Base-by-base conservation (phyloP, 2,888 invertebrate species). In the Dendrolimus houi region DNA sequence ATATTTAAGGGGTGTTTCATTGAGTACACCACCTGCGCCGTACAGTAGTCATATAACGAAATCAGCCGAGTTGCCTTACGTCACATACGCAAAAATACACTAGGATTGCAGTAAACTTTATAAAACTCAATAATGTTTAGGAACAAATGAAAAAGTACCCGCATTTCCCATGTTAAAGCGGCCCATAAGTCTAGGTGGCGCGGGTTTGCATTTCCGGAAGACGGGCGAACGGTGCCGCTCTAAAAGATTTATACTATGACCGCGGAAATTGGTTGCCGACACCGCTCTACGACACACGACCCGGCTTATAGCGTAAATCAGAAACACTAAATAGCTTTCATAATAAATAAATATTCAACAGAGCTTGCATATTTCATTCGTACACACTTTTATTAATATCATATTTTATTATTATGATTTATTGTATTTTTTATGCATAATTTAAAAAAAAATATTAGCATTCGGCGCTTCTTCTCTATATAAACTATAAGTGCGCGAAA, bases 121-220 rank as follows among this genome's bases (percentile, higher is more conserved):
- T 29, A 29, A 47, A 47, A 47, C 47, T 47, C 47, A 47, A 47
- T 47, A 47, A 47, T 47, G 47, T 12, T 47, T 47, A 47, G 47
- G 47, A 47, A 47, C 47, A 47, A 47, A 54, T 87, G 85, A 87
- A 85, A 87, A 87, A 87, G 77, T 83, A 78, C 78, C 47, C 72
- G 69, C 80, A 86, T 86, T 87, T 87, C 87, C 85, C 80, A 74
- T 76, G 82, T 79, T 81, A 81, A 81, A 85, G 79, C 79, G 80
- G 75, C 69, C 79, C 74, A 85, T 86, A 86, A 84, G 77, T 87
- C 81, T 75, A 58, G 58, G 56, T 57, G 72, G 80, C 76, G 79
- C 71, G 75, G 75, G 76, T 78, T 75, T 82, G 84, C 80, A 85
- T 85, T 87, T 87, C 87, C 87, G 74, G 64, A 75, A 74, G 79